Evolutionary conservation across 2,113 vertebrate genomes (phyloP).

Genomic region (Arothron firmamentum): DNA sequence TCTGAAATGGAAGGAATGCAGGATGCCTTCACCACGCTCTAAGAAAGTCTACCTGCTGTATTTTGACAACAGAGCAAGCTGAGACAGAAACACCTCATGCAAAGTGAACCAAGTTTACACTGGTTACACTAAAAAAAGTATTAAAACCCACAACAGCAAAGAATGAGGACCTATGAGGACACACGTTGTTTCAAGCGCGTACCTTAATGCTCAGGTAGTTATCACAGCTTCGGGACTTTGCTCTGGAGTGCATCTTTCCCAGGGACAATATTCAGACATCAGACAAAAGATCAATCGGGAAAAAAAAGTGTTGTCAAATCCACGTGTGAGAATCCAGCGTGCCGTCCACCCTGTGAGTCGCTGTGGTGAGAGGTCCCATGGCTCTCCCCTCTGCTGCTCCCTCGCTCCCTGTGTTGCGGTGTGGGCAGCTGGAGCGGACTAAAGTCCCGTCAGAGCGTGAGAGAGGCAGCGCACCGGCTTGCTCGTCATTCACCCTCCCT

Average conservation of each 20-base stretch:
- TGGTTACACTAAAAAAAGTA: not conserved
- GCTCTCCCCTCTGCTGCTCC: conserved; percentile 9
- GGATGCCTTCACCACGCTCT: too few relatives aligned
- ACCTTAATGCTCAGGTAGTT: conserved; percentile 77
- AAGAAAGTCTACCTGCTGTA: too few relatives aligned
- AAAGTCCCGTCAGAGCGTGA: conserved; percentile 68
- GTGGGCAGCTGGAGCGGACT: conserved; percentile 62
- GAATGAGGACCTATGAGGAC: not conserved
- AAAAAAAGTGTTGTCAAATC: conserved; percentile 31
- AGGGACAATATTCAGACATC: conserved; percentile 55
- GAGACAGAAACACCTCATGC: not conserved
- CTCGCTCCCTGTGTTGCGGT: conserved; percentile 32
- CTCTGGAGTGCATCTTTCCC: conserved; percentile 74
- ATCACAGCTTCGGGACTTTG: conserved; percentile 71
- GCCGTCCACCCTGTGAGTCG: conserved; percentile 30
- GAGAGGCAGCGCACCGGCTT: conserved; percentile 63
- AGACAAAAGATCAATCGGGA: conserved; percentile 12
- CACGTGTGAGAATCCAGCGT: conserved; percentile 13
- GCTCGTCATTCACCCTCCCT: conserved; percentile 46
- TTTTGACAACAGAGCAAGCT: too few relatives aligned
- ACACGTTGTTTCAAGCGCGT: conserved; percentile 13
- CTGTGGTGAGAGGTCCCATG: conserved; percentile 37
- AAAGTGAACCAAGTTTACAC: not conserved
- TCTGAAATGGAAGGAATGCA: too few relatives aligned
- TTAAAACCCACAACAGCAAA: not conserved